phyloP scores from a whole-genome alignment of 2,113 vertebrate genomes.

The Mormoops blainvillei region DNA sequence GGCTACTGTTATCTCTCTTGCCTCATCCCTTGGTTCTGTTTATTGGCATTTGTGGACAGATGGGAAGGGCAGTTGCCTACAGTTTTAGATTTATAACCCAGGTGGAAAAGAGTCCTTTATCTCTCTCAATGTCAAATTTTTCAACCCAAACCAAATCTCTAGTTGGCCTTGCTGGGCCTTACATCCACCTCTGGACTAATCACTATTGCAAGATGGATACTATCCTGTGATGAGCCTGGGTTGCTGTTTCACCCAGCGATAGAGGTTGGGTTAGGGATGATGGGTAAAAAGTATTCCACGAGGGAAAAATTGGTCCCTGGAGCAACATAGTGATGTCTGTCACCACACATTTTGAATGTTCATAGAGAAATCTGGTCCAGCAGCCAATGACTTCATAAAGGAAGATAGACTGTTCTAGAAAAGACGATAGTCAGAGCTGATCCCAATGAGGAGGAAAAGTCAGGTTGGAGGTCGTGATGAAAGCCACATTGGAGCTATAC shows the following conservation, averaged over 20 bases:
- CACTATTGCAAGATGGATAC: not conserved
- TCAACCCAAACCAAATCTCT: not conserved
- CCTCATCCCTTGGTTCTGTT: not conserved
- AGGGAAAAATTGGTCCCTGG: not conserved
- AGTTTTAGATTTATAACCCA: not conserved
- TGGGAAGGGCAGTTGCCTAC: not conserved
- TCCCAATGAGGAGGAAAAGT: not conserved
- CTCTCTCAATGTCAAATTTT: not conserved
- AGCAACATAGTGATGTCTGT: not conserved
- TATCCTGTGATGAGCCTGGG: not conserved
- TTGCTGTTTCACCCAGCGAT: not conserved
- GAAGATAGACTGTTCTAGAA: not conserved
- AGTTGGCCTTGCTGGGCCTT: not conserved
- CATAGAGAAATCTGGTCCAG: not conserved
- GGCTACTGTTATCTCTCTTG: not conserved
- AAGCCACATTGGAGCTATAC: not conserved
- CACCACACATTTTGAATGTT: not conserved
- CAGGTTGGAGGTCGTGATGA: not conserved
- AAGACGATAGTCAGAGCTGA: not conserved
- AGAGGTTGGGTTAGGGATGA: not conserved
- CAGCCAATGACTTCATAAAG: not conserved
- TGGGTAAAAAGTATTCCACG: not conserved
- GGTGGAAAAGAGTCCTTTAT: not conserved
- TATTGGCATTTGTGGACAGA: not conserved
- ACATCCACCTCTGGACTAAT: not conserved